phyloP scores from a whole-genome alignment of 2,888 invertebrate genomes.

The Monochamus alternatus region DNA sequence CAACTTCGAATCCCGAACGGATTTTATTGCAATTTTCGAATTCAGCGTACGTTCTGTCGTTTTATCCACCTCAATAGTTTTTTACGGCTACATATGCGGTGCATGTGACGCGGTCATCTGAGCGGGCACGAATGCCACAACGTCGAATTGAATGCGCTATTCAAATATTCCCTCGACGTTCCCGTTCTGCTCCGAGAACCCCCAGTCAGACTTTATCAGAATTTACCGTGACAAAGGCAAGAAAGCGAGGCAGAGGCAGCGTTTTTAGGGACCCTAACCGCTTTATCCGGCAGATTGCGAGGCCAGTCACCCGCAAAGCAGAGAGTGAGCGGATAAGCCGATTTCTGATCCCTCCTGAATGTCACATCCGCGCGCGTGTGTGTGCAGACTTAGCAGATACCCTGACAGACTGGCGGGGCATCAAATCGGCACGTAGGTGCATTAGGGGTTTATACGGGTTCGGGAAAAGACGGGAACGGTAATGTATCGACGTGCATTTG shows the following conservation, averaged over 20 bases:
- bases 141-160: conserved; percentile 29
- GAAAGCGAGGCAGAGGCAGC: background rate
- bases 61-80: background rate
- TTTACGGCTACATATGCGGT: background rate
- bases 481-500: conserved; percentile 5
- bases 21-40: too few species aligned
- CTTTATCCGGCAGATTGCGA: conserved; percentile 63
- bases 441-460: conserved; percentile 17
- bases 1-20: too few species aligned
- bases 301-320: conserved; percentile 63
- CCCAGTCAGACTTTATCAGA: conserved; percentile 17
- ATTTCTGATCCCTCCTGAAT: conserved; percentile 63
- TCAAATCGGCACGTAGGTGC: conserved; percentile 21
- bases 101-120: background rate
- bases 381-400: conserved; percentile 58
- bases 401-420: conserved; percentile 12
- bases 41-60: background rate
- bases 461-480: background rate
- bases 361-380: conserved; percentile 55
- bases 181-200: background rate
- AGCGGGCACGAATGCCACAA: background rate
- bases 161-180: conserved; percentile 32
- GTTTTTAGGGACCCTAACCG: conserved; percentile 56
- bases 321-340: conserved; percentile 63
- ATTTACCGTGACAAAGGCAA: conserved; percentile 14